These are phyloP conservation scores for Myotis pilosus DNA, from an alignment of 2,797 vertebrate genomes.

Conservation along the genomic window DNA sequence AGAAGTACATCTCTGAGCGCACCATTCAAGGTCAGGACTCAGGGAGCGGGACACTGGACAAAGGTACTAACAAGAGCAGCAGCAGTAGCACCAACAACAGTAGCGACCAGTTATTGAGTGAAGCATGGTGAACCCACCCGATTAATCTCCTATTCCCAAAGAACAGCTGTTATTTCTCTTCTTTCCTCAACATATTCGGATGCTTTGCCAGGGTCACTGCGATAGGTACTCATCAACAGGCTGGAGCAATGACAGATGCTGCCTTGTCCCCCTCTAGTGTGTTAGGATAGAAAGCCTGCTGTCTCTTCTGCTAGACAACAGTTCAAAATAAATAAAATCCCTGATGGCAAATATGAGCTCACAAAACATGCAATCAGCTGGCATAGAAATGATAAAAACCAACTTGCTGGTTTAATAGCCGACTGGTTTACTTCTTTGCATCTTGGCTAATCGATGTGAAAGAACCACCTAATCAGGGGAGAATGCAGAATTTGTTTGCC, in stretches of 20 bases:
- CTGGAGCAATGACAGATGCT: not conserved
- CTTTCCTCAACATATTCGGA: not conserved
- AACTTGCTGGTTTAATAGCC: fast-evolving
- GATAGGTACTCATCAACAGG: fast-evolving
- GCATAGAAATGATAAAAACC: not conserved
- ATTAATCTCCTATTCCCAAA: not conserved
- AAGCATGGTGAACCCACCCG: fast-evolving
- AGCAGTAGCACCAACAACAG: fast-evolving
- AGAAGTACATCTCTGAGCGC: conserved; percentile 86
- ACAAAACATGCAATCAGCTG: not conserved
- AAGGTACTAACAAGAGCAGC: fast-evolving
- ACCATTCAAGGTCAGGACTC: conserved; percentile 82
- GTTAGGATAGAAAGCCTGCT: not conserved
- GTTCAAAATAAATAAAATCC: not conserved
- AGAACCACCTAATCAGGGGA: not conserved
- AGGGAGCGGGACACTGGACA: fast-evolving
- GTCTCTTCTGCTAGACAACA: not conserved
- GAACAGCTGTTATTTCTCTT: not conserved
- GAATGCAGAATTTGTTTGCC: not conserved
- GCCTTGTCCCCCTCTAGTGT: too few species aligned
- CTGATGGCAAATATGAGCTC: fast-evolving
- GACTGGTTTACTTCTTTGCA: not conserved
- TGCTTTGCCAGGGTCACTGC: not conserved
- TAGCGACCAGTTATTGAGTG: fast-evolving
- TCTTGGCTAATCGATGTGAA: not conserved